phyloP scores from a whole-genome alignment of 2,888 invertebrate genomes.

The Tenthredo mesomela region DNA sequence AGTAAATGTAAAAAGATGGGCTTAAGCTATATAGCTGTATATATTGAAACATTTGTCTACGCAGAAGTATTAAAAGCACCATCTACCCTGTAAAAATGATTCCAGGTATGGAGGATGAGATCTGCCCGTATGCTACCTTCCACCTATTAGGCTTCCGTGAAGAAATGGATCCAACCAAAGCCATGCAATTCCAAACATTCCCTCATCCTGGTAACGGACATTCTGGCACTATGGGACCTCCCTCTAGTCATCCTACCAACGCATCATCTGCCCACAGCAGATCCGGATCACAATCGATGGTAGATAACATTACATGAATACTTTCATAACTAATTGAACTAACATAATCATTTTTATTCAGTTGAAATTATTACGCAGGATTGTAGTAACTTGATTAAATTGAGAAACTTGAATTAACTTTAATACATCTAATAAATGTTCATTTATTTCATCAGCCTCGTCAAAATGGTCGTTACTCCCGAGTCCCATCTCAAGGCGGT shows the following conservation, averaged over 20 bases:
- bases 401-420: background rate
- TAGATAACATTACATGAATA: constrained; percentile 71
- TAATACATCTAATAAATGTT: background rate
- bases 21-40: background rate
- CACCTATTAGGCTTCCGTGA: constrained; percentile 96
- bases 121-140: constrained; percentile 98
- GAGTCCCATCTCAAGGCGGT: constrained; percentile 87
- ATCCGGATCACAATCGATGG: constrained; percentile 94
- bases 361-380: too few relatives aligned
- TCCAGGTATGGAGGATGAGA: constrained; percentile 96
- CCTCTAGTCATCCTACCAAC: constrained; percentile 86
- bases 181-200: constrained; percentile 93
- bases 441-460: constrained; percentile 79
- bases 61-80: constrained; percentile 57
- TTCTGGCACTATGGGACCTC: constrained; percentile 89
- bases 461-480: constrained; percentile 87
- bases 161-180: constrained; percentile 96
- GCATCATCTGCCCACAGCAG: constrained; percentile 90
- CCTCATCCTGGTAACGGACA: constrained; percentile 88
- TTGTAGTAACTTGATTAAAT: background rate
- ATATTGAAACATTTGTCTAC: constrained; percentile 38
- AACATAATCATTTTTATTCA: too few relatives aligned
- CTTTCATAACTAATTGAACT: too few relatives aligned
- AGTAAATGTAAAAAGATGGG: background rate
- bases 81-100: constrained; percentile 71